phyloP scores from a whole-genome alignment of 2,113 vertebrate genomes.

The Stictonetta naevosa region DNA sequence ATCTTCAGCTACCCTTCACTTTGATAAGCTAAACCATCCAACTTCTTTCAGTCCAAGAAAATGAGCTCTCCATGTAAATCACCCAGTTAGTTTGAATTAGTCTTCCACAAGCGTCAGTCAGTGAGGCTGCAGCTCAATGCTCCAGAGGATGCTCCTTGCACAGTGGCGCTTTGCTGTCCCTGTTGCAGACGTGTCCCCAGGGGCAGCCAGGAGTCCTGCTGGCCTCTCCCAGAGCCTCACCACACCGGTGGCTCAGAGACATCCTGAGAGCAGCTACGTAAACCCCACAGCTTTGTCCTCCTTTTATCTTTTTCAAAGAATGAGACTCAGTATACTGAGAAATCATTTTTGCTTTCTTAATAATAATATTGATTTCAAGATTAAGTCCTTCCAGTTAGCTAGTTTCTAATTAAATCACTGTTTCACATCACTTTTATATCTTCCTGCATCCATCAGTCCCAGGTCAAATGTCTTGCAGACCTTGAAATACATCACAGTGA shows the following conservation, averaged over 20 bases:
- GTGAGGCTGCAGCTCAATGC: background rate
- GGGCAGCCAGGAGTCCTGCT: no score
- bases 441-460: background rate
- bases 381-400: background rate
- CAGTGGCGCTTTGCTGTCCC: no score
- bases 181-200: no score
- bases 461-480: background rate
- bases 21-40: background rate
- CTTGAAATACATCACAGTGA: background rate
- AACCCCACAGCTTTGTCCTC: background rate
- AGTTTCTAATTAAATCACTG: background rate
- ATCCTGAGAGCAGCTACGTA: background rate
- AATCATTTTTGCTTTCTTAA: background rate
- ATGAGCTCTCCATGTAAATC: background rate
- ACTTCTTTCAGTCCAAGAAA: background rate
- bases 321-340: accelerated
- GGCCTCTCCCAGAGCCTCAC: no score
- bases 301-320: background rate
- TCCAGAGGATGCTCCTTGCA: no score
- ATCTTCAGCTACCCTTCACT: background rate
- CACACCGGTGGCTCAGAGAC: no score
- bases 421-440: background rate
- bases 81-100: background rate
- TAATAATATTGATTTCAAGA: background rate
- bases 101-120: background rate